Evolutionary conservation across 2,888 invertebrate species (phyloP), one percentile per base, ranked within the genome.

Genomic region (Pollenia amentaria): DNA sequence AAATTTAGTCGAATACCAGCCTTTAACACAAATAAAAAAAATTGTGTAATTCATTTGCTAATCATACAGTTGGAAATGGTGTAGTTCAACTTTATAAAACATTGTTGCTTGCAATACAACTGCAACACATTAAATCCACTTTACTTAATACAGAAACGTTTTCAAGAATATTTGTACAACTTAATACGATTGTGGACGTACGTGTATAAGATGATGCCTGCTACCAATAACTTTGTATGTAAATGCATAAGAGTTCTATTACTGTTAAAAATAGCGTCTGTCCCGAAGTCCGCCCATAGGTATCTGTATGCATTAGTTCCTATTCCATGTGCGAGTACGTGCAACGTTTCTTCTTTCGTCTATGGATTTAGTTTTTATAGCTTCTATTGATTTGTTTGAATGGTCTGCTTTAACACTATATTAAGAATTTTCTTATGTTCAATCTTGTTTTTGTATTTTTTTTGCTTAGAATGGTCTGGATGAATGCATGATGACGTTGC

Each of bases 391-490:
- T 83, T 83, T 83, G 84, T 57, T 78, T 82, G 44, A 48, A 70
- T 44, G 78, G 75, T 64, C 78, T 73, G 75, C 51, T 44, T 65
- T 60, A 81, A 77, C 65, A 73, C 53, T 46, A 51, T 67, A 67
- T 69, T 75, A 64, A 29, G 12, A 72, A 44, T 72, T 42, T 60
- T 16, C 21, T 21, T 55, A 8, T 77, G n/a, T 60, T 67, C 6
- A 42, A 14, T 62, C 55, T 69, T 16, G 3, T 38, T n/a, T 16
- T 62, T 10, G 1, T 4, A 18, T 69, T 57, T 18, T 48, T 12
- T 42, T 2, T 51, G 29, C 29, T 65, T 44, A 29, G 21, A 29
- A 48, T 57, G 67, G 90, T 90, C 91, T 89, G 90, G 88, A 81
- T 87, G 84, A 53, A 53, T 72, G 48, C 48, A 72, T 42, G 55